Evolutionary conservation across 2,888 invertebrate genomes (phyloP), one percentile per base, ranked within the genome.

Genomic region (Troides helena): DNA sequence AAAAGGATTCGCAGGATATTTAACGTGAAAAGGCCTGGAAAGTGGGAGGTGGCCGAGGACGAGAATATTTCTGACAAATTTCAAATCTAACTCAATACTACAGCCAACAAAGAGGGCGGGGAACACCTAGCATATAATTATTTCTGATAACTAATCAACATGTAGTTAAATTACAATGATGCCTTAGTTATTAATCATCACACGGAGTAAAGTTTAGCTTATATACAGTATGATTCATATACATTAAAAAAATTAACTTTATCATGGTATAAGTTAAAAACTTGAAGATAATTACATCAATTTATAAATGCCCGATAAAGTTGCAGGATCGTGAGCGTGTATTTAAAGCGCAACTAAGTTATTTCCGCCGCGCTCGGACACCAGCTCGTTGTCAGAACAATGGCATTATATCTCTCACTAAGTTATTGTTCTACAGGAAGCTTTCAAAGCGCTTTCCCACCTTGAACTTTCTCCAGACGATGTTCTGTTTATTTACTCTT

Each of bases 391-490:
- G 70, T 66, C 70, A 67, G 63, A 67, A 70, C 70, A 70, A 70
- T 70, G 43, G 70, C 58, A 18, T 63, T 70, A 56, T 64, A 68
- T 67, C 39, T 70, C 65, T 57, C 58, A 18, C 43, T 60, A 18
- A 70, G 53, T 67, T 70, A 70, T 67, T 63, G 67, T 67, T 63
- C 39, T 63, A 66, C 58, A 39, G 65, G 62, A 53, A 70, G 59
- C 63, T 58, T 70, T 59, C 63, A 10, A 67, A 67, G 62, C 63
- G 66, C 62, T 66, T 69, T 60, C 60, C 68, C 60, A 69, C 70
- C 63, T 67, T 69, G 67, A 70, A 56, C 68, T 71, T 72, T 72
- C 70, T 65, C 68, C 66, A 69, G 68, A 64, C 67, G 62, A 64
- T 64, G 50, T 17, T 23, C 65, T 30, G 30, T 69, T 71, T 65